Base-by-base conservation (phyloP, 1,140 invertebrate genomes). In the Drosophila tani region DNA sequence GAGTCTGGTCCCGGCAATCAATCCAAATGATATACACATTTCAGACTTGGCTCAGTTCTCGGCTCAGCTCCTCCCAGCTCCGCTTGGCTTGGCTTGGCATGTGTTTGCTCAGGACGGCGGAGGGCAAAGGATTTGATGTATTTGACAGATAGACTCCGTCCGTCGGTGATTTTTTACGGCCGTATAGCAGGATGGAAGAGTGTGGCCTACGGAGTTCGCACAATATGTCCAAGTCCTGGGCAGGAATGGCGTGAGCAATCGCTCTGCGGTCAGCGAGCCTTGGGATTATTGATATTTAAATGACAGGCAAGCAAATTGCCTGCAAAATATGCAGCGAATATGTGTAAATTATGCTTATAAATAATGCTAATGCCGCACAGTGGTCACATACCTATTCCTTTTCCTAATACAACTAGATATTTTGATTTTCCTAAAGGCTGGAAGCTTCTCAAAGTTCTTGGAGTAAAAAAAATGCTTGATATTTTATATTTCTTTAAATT, bases 21-120 rank as follows among this genome's bases (percentile, higher is more conserved):
- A 87, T 87, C 80, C 84, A 87, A 87, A 87, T 87, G 84, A 87
- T 87, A 87, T 83, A 87, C 84, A 83, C 80, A 87, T 87, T 87
- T 74, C 66, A 87, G 79, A 87, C 67, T 74, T 47, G 68, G 68
- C 71, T 56, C 68, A 46, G 63, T 50, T 51, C 67, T 60, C 59
- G 46, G 65, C 51, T 74, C 45, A 50, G 71, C 53, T 64, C 75
- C 43, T 49, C 35, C 49, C 29, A 60, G 78, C 49, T 62, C 50
- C 32, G 59, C 65, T 75, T 46, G 35, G 82, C 65, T 70, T 53
- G 43, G 81, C 51, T 59, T 62, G 49, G 32, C 32, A 11, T 32
- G 29, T 35, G 75, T 79, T 79, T 79, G 59, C 66, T 59, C 58
- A 57, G 75, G 60, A 49, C 62, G 59, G 49, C 50, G 43, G 47